Conservation (phyloP, 2,888 invertebrate species). For the Macropis europaea region DNA sequence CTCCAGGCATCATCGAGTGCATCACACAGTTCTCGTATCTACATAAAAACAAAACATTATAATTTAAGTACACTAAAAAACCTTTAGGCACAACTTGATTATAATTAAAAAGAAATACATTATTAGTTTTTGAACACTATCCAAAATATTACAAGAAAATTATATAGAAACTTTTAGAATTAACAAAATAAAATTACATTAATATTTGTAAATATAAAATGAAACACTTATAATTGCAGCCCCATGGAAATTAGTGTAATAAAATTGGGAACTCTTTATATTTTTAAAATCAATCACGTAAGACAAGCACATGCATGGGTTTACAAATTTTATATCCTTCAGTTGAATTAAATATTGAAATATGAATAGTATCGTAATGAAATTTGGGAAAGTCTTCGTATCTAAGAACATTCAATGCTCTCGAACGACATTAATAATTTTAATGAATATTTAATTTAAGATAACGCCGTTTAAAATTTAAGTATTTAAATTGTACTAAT, state of each 20-base stretch:
- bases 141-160: background rate
- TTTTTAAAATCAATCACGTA: background rate
- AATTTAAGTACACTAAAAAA: conserved; percentile 15
- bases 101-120: background rate
- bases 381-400: background rate
- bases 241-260: background rate
- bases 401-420: background rate
- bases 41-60: conserved; percentile 35
- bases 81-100: background rate
- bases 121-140: background rate
- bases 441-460: too few relatives aligned
- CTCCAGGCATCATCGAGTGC: conserved; percentile 88
- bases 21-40: conserved; percentile 89
- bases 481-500: too few relatives aligned
- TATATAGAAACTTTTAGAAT: background rate
- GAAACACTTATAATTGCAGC: background rate
- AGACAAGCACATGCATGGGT: conserved; percentile 40
- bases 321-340: background rate
- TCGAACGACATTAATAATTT: background rate
- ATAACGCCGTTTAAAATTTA: too few relatives aligned
- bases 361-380: background rate
- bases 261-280: background rate
- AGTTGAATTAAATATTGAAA: background rate
- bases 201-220: background rate
- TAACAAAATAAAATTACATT: background rate